Base-by-base conservation (phyloP, 2,888 invertebrate genomes). In the Micoletzkya japonica region DNA sequence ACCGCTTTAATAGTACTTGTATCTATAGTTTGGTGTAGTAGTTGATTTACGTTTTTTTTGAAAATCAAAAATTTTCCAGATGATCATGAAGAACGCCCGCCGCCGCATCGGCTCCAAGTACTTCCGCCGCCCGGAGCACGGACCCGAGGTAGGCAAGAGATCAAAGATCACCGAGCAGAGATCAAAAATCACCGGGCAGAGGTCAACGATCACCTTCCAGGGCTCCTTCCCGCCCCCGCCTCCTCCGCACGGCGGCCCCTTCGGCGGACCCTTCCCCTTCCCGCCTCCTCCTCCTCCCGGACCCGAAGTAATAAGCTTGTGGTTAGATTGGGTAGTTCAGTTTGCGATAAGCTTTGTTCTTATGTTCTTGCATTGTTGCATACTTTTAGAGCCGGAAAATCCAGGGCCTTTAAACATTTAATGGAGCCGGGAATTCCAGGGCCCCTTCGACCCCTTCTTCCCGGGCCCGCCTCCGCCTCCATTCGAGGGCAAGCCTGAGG, bases 271-370 rank as follows among this genome's bases (percentile, higher is more conserved):
- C 54, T 54, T 54, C 54, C 54, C 54, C 7, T 54, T 54, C 54
- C 54, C 54, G 10, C 54, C 64, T 66, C 64, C 64, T 37, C 64
- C 64, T 26, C 64, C 63, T 32, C 63, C 64, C 34, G 63, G 63
- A 17, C 52, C 64, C 26, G 64, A 66, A 37, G 64, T 64, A 66
- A 3, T 34, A 2, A 28, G 26, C 6, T 54, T n/a, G 24, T 24
- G 17, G 17, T 54, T n/a, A n/a, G n/a, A n/a, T n/a, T n/a, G n/a
- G n/a, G n/a, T 14, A 44, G 44, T 44, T 44, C 10, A 44, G 20
- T 44, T 44, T 20, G 10, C 20, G 44, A 10, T 44, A 44, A 44
- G 10, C 20, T 44, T 44, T 20, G 10, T 20, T 44, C 20, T 20
- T 14, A 44, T 20, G 20, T 44, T 10, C 44, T 44, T 44, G 20